phyloP scores from a whole-genome alignment of 2,113 vertebrate species.

The Jacana jacana region DNA sequence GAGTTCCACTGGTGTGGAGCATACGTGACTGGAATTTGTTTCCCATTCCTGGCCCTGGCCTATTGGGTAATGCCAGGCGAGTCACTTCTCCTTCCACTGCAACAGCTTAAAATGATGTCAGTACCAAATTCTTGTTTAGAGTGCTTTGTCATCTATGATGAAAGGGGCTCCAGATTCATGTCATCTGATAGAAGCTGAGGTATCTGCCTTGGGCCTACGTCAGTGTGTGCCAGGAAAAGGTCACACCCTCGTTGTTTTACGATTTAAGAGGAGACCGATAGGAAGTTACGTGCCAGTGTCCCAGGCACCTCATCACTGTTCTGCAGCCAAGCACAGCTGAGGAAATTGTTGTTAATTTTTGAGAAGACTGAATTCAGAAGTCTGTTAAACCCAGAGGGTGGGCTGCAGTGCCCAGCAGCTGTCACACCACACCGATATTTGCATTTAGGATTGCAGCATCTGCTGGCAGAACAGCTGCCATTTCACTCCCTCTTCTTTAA shows the following conservation, averaged over 20 bases:
- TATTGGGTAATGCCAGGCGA: fast-evolving
- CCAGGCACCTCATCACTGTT: background rate
- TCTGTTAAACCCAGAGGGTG: background rate
- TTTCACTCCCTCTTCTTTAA: slow-evolving; percentile 23
- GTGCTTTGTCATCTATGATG: background rate
- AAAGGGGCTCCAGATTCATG: background rate
- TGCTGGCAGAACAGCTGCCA: background rate
- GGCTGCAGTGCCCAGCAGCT: background rate
- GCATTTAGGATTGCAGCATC: background rate
- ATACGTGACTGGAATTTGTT: background rate
- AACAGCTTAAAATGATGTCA: background rate
- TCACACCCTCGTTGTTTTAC: background rate
- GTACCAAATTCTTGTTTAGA: background rate
- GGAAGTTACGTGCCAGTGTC: background rate
- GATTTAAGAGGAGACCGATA: background rate
- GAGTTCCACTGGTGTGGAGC: background rate
- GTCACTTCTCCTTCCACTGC: background rate
- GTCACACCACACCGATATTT: background rate
- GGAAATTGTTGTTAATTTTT: background rate
- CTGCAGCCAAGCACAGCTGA: background rate
- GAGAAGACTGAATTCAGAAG: background rate
- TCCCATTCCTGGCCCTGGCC: background rate
- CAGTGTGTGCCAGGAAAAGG: background rate
- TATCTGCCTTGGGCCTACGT: background rate
- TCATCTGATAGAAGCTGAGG: background rate